Conservation (phyloP, 2,113 vertebrate genomes). For the Uropsilus gracilis region DNA sequence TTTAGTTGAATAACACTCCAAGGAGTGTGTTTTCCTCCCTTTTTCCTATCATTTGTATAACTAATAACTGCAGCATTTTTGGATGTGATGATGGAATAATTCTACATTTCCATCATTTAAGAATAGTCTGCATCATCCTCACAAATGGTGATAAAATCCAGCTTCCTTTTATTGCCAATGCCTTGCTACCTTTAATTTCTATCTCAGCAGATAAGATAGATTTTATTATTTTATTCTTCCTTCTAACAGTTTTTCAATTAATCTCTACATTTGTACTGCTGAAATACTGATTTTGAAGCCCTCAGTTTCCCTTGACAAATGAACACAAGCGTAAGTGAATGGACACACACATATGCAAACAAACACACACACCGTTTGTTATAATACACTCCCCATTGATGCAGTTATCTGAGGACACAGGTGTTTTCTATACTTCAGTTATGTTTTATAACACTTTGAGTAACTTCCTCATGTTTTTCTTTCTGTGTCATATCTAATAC, state of each 20-base stretch:
- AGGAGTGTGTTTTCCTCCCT: background rate
- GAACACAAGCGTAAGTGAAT: background rate
- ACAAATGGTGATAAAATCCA: background rate
- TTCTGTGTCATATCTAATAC: background rate
- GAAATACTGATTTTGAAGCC: background rate
- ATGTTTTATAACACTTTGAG: background rate
- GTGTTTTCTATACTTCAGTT: background rate
- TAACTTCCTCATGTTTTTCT: background rate
- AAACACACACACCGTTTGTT: background rate
- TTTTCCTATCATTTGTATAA: background rate
- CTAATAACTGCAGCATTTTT: background rate
- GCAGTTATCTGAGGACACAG: background rate
- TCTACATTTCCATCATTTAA: background rate
- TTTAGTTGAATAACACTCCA: background rate
- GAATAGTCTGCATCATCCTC: background rate
- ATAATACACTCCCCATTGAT: background rate
- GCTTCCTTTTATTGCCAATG: background rate
- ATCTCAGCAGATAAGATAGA: background rate
- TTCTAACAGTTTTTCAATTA: slow-evolving; percentile 12
- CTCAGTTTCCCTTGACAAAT: background rate
- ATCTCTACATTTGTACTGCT: background rate
- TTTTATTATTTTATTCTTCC: background rate
- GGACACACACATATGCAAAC: too few species aligned
- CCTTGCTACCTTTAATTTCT: background rate
- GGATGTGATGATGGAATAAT: background rate